phyloP scores from a whole-genome alignment of 2,113 vertebrate genomes.

The Platysternon megacephalum region DNA sequence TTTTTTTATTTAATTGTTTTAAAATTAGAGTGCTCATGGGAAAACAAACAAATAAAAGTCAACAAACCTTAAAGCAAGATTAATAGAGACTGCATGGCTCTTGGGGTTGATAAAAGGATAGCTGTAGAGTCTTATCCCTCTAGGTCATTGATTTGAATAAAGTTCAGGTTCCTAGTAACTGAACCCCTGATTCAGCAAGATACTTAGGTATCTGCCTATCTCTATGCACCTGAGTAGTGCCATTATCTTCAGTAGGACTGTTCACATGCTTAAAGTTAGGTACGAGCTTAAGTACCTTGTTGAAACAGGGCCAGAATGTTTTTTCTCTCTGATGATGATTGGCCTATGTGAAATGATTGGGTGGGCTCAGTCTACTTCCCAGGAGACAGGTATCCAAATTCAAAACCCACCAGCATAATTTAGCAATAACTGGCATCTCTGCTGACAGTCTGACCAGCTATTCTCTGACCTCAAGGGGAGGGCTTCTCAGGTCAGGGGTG shows the following conservation, averaged over 20 bases:
- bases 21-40: not conserved
- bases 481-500: not conserved
- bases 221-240: not conserved
- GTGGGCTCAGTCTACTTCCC: not conserved
- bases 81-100: not conserved
- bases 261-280: not conserved
- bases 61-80: not conserved
- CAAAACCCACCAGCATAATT: not conserved
- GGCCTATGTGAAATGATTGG: constrained; percentile 22
- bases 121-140: not conserved
- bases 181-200: not conserved
- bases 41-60: not conserved
- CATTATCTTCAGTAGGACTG: not conserved
- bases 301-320: not conserved
- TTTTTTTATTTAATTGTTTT: constrained; percentile 21
- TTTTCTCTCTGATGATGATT: not conserved
- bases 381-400: not conserved
- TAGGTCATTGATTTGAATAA: not conserved
- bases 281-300: not conserved
- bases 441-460: not conserved
- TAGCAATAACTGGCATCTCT: not conserved
- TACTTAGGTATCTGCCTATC: not conserved
- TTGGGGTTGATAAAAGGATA: not conserved
- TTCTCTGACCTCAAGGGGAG: not conserved
- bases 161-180: not conserved